Base-by-base conservation (phyloP, 2,888 invertebrate species). In the Lochmaea capreae region DNA sequence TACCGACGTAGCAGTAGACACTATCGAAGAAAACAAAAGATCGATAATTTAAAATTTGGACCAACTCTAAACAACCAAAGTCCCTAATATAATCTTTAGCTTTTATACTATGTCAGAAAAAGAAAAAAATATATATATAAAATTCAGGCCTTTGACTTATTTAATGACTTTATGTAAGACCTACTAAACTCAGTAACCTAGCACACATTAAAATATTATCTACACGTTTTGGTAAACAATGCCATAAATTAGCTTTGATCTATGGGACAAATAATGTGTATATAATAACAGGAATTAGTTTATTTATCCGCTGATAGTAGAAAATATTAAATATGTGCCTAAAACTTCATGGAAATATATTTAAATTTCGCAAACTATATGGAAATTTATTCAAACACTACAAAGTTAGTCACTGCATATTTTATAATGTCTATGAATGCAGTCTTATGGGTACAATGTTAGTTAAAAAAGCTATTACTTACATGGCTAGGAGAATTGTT, bases 401-500 rank as follows among this genome's bases (percentile, higher is more conserved):
- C 12, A 16, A 54, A 54, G n/a, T 16, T 54, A 54, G 6, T n/a
- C 9, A 16, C 16, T 54, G 52, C 1, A 54, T 16, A 16, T 54
- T 49, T 16, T 54, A 54, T 6, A 16, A 3, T 16, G 9, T 54
- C 52, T 54, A 16, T n/a, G n/a, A 16, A 16, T 18, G 6, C 52
- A 54, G 16, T n/a, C 52, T n/a, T 8, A n/a, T 16, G n/a, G 5
- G 16, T 16, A 54, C 16, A 54, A n/a, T 8, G 10, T 54, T 1
- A 9, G 52, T 54, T 49, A 63, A 52, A 63, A 18, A 14, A 42
- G 9, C 49, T 62, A 49, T 9, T 62, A 79, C 79, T 78, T 79
- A 81, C 81, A 75, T 81, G 79, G 77, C 72, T 80, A 26, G 92
- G 92, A 80, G 90, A 90, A 87, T 90, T 92, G 87, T 90, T 90